Percentiles rank a stretch among this genome's conserved stretches.
phyloP scores from a whole-genome alignment of 2,113 vertebrate species.

The Tachysurus fulvidraco region DNA sequence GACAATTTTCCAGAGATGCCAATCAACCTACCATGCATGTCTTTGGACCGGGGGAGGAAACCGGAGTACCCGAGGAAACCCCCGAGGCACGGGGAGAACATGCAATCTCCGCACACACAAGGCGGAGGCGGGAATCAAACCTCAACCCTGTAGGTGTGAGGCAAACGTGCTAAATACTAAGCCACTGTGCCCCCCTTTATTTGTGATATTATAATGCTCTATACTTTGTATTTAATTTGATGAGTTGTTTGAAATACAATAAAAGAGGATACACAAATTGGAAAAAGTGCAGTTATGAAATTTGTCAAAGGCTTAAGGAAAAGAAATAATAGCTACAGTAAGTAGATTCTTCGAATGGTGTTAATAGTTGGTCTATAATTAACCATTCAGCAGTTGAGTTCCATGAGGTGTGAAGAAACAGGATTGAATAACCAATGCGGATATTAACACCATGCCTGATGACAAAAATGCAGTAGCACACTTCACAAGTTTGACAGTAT shows the following conservation, averaged over 20 bases:
- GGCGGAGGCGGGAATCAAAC: too few species aligned
- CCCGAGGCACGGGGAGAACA: too few species aligned
- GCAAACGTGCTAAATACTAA: too few species aligned
- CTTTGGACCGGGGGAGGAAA: too few species aligned
- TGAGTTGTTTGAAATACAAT: neutral
- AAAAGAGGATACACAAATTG: neutral
- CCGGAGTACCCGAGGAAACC: too few species aligned
- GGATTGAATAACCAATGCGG: slow-evolving; percentile 31
- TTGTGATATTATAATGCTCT: neutral
- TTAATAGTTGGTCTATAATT: slow-evolving; percentile 42
- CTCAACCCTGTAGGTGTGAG: too few species aligned
- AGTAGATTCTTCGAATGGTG: slow-evolving; percentile 19
- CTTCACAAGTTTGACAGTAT: slow-evolving; percentile 21
- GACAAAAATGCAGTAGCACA: slow-evolving; percentile 15
- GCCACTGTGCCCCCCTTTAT: too few species aligned
- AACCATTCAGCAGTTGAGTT: slow-evolving; percentile 35
- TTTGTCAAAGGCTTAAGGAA: slow-evolving; percentile 8
- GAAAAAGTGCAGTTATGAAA: neutral
- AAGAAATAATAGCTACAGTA: neutral
- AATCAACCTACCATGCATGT: too few species aligned
- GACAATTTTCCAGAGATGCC: too few species aligned
- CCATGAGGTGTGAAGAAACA: slow-evolving; percentile 35
- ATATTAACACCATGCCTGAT: slow-evolving; percentile 36
- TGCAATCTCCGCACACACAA: too few species aligned
- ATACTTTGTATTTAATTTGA: neutral